Evolutionary conservation across 2,113 vertebrate genomes (phyloP).

Genomic region (Psittacula cyanocephala): DNA sequence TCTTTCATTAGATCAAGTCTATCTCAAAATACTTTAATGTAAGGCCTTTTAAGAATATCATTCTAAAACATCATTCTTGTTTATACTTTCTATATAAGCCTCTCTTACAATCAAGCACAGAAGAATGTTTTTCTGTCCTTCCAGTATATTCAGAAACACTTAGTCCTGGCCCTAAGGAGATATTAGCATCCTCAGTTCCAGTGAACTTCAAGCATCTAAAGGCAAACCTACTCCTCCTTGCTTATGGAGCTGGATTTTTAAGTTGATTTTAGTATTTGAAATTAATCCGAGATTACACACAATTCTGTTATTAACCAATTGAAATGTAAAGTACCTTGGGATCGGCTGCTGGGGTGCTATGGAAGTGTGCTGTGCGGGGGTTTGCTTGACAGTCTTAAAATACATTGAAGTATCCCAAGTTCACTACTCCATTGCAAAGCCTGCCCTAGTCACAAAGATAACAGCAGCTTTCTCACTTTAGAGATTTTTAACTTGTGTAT

Average conservation of each 20-base stretch:
- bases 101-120: neutral
- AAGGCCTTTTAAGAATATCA: constrained; percentile 23
- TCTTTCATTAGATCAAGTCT: constrained; percentile 17
- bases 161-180: neutral
- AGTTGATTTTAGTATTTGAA: neutral
- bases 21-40: neutral
- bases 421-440: constrained; percentile 3
- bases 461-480: neutral
- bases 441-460: neutral
- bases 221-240: neutral
- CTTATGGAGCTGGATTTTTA: neutral
- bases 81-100: neutral
- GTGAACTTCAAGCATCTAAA: neutral
- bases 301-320: neutral
- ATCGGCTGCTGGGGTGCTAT: neutral
- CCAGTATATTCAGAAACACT: neutral
- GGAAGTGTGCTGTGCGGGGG: neutral
- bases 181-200: neutral
- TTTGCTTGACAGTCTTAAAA: constrained; percentile 25
- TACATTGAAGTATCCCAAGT: neutral
- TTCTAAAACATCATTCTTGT: neutral
- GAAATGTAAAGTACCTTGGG: neutral
- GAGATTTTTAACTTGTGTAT: neutral
- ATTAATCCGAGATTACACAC: neutral
- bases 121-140: neutral